phyloP scores from a whole-genome alignment of 2,888 invertebrate species.

The Coelopa pilipes region DNA sequence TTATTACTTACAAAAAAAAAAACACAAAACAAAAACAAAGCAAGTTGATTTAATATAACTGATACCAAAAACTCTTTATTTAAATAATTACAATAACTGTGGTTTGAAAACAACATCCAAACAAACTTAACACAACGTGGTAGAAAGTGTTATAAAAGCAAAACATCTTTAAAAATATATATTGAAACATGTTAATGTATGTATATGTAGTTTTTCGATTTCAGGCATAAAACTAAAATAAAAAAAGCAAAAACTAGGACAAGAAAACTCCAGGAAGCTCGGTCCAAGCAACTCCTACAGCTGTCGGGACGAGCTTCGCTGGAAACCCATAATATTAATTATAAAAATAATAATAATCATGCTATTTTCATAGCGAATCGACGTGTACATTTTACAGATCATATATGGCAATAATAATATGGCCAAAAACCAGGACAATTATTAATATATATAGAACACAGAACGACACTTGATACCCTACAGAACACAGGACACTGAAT shows the following conservation, averaged over 20 bases:
- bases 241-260: not conserved
- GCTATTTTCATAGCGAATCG: too few species aligned
- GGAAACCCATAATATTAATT: too few species aligned
- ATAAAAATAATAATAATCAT: too few species aligned
- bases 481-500: too few species aligned
- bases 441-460: too few species aligned
- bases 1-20: not conserved
- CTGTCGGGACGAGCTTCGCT: too few species aligned
- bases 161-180: slow-evolving; percentile 12
- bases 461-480: too few species aligned
- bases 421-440: too few species aligned
- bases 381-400: too few species aligned
- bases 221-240: not conserved
- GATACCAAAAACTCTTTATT: slow-evolving; percentile 41
- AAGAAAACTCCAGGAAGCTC: too few species aligned
- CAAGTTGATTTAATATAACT: slow-evolving; percentile 36
- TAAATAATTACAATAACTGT: slow-evolving; percentile 65
- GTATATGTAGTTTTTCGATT: slow-evolving; percentile 1
- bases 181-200: slow-evolving; percentile 13
- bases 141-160: slow-evolving; percentile 35
- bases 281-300: too few species aligned
- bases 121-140: slow-evolving; percentile 33
- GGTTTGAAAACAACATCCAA: slow-evolving; percentile 51
- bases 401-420: too few species aligned
- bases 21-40: slow-evolving; percentile 23